Evolutionary conservation across 2,797 vertebrate genomes (phyloP).

Genomic region (Rhinella marina): DNA sequence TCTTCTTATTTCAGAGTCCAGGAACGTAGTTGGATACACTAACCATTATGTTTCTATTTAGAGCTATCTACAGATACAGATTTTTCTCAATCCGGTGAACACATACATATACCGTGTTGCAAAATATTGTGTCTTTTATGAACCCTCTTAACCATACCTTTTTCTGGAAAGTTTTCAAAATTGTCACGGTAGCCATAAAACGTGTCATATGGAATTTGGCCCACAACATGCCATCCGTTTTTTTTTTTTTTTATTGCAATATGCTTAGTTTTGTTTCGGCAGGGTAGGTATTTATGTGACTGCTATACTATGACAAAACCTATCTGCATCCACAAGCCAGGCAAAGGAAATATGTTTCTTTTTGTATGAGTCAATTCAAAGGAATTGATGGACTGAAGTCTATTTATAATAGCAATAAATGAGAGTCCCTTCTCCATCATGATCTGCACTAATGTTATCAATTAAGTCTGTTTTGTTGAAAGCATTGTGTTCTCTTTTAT

Average conservation of each 20-base stretch:
- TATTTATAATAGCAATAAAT: not conserved
- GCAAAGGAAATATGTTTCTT: not conserved
- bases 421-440: constrained; percentile 11
- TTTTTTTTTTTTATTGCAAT: not conserved
- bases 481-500: constrained; percentile 8
- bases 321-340: not conserved
- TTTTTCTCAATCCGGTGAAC: too few species aligned
- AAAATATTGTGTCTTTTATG: too few species aligned
- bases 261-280: not conserved
- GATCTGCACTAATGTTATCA: constrained; percentile 6
- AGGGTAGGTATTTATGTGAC: not conserved
- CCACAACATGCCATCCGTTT: not conserved
- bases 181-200: not conserved
- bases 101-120: too few species aligned
- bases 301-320: not conserved
- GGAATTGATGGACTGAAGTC: not conserved
- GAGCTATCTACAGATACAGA: too few species aligned
- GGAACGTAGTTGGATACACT: not conserved
- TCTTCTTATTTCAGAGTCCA: not conserved
- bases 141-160: too few species aligned
- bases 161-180: too few species aligned
- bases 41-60: not conserved
- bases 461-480: constrained; percentile 25
- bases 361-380: not conserved
- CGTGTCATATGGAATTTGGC: not conserved